Evolutionary conservation across 2,888 invertebrate species (phyloP).

Genomic region (Drosophila borborema): DNA sequence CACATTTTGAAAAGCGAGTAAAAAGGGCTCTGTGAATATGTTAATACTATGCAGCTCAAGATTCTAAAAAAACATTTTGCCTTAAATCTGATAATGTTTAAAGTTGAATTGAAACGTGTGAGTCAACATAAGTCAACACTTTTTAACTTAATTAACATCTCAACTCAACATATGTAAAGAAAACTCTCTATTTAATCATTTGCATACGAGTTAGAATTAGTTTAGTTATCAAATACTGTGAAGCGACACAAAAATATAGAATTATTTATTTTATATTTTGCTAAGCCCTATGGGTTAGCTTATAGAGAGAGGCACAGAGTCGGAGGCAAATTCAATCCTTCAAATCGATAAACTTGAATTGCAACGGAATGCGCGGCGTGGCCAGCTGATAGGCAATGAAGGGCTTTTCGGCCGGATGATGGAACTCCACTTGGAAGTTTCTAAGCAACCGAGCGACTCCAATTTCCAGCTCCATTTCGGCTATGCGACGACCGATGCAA

Average conservation of each 20-base stretch:
- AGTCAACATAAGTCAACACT: too few relatives aligned
- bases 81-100: not conserved
- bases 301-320: not conserved
- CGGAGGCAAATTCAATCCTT: conserved; percentile 9
- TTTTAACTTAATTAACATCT: not conserved
- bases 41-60: too few relatives aligned
- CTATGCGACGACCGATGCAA: conserved; percentile 90
- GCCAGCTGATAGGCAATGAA: conserved; percentile 74
- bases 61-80: not conserved
- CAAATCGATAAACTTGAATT: conserved; percentile 79
- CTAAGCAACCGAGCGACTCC: conserved; percentile 85
- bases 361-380: conserved; percentile 81
- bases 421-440: conserved; percentile 83
- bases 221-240: not conserved
- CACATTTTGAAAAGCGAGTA: not conserved
- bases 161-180: not conserved
- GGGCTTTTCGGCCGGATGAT: conserved; percentile 76
- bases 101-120: not conserved
- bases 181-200: not conserved
- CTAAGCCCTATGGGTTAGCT: too few relatives aligned
- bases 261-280: too few relatives aligned
- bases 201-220: not conserved
- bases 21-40: not conserved
- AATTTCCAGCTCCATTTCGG: conserved; percentile 89
- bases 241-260: not conserved